Evolutionary conservation across 2,888 invertebrate species (phyloP), one percentile per base, ranked within the genome.

Genomic region (Brachypterus glaber): DNA sequence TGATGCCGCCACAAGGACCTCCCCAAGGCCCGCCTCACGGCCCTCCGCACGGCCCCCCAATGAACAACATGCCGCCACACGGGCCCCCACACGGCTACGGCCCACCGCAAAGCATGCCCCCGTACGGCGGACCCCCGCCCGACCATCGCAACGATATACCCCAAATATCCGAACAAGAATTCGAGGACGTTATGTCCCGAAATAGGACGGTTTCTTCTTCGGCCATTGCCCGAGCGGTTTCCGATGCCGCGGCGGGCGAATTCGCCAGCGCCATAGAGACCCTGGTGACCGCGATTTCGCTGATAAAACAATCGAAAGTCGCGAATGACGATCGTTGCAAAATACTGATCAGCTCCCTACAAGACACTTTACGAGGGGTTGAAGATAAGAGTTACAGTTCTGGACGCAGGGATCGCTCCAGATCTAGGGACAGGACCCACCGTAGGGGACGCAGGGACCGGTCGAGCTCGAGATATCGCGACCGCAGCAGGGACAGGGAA

Each of bases 261-360:
- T 95, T 90, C 68, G 91, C 92, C 2, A 92, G 92, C 64, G 98
- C 98, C 33, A 95, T 98, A 46, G 97, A 98, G 70, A 98, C 98
- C 2, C 73, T 99, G 46, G 93, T 96, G 41, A 99, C 98, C 0
- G 98, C 98, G 4, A 96, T 98, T 55, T 95, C 96, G 5, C 74
- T 98, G 39, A 98, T 99, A 52, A 96, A 96, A 64, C 96, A 97
- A 72, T 96, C 96, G 38, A 67, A 60, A 36, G 88, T 92, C 30
- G 87, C 92, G 0, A 82, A 83, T 53, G 97, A 98, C 66, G 98
- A 98, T 62, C 78, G 98, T 27, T 98, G 98, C 72, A 95, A 96
- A 70, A 96, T 97, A 53, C 70, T 98, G 38, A 93, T 98, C 49
- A 92, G 90, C 52, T 93, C 95, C 0, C 74, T 98, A 2, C 61